These are phyloP conservation scores for Zelleria hepariella DNA, from an alignment of 2,888 invertebrate species.

Conservation along the genomic window DNA sequence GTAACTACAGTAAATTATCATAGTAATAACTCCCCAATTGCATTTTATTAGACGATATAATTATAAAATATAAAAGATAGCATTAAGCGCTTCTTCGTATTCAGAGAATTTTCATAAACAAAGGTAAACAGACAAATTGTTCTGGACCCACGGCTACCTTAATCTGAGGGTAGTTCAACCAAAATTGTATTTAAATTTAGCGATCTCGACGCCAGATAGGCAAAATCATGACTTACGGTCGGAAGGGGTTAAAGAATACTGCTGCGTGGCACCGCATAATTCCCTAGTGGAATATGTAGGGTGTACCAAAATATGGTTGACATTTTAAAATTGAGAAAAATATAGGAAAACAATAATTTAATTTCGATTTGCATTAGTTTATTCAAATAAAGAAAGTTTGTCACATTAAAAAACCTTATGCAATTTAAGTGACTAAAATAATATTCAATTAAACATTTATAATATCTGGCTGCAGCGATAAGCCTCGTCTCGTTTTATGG, in stretches of 20 bases:
- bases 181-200: conserved; percentile 66
- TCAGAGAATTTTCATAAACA: not conserved
- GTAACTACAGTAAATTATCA: not conserved
- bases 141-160: conserved; percentile 20
- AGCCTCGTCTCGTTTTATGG: not conserved
- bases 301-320: conserved; percentile 18
- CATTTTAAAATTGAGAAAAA: not conserved
- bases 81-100: no score
- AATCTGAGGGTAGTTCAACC: conserved; percentile 42
- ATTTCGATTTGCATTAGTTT: not conserved
- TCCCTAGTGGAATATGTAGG: conserved; percentile 18
- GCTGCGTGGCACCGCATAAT: conserved; percentile 68
- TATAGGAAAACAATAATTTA: not conserved
- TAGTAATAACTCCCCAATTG: not conserved
- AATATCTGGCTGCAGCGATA: not conserved
- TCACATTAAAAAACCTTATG: not conserved
- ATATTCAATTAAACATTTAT: not conserved
- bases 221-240: conserved; percentile 63
- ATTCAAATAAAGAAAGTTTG: not conserved
- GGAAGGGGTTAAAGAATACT: conserved; percentile 63
- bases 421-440: not conserved
- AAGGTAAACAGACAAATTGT: conserved; percentile 1
- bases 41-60: not conserved
- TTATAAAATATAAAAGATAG: not conserved
- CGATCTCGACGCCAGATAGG: conserved; percentile 62